A percentile compares a stretch with the other conserved stretches of the same genome.
These are phyloP conservation scores for Hippolais icterina DNA, from an alignment of 2,113 vertebrate species.

Conservation along the genomic window DNA sequence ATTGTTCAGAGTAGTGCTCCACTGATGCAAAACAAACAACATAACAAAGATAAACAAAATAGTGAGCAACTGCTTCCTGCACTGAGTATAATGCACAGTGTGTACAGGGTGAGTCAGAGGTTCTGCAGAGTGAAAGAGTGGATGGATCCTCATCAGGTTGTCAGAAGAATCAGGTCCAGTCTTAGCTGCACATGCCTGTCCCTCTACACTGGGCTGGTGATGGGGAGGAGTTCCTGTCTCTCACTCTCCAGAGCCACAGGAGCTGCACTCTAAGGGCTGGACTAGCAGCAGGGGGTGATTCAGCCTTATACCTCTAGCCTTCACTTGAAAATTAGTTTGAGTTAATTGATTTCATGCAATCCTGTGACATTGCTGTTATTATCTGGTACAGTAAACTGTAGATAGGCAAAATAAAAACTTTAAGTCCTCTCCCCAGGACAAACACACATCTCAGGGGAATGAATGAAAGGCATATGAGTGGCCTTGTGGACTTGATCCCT, in stretches of 20 bases:
- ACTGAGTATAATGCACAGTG: neutral
- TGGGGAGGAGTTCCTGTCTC: neutral
- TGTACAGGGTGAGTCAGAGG: neutral
- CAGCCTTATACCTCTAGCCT: neutral
- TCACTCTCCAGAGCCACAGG: neutral
- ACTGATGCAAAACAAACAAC: conserved; percentile 24
- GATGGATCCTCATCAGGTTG: neutral
- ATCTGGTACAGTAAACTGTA: neutral
- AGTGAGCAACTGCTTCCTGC: neutral
- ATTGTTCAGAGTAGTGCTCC: neutral
- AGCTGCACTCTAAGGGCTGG: neutral
- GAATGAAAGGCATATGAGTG: neutral
- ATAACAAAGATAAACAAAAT: conserved; percentile 1
- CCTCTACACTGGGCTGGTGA: neutral
- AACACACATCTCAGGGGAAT: neutral
- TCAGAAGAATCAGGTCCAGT: neutral
- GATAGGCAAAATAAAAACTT: neutral
- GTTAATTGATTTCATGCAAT: neutral
- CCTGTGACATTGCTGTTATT: neutral
- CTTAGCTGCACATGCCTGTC: neutral
- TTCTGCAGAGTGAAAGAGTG: neutral
- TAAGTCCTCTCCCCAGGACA: neutral
- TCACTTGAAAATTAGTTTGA: neutral
- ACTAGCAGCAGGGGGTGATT: neutral
- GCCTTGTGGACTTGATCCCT: neutral